These are phyloP conservation scores for Clupea harengus DNA, from an alignment of 2,113 vertebrate species.

Conservation along the genomic window DNA sequence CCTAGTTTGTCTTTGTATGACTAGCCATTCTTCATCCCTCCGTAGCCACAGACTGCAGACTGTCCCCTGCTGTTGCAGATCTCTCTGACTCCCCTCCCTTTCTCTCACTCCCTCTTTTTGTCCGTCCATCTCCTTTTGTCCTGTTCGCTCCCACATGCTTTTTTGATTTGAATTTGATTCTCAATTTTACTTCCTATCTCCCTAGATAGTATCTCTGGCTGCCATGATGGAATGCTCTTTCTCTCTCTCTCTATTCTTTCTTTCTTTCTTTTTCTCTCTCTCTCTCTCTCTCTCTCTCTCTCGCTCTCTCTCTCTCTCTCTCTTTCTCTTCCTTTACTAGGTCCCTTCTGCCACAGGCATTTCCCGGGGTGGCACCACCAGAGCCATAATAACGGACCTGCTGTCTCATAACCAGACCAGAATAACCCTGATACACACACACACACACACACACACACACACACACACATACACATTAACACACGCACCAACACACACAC, in stretches of 20 bases:
- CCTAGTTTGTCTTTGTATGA: constrained; percentile 1
- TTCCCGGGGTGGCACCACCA: constrained; percentile 35
- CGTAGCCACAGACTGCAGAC: neutral
- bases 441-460: neutral
- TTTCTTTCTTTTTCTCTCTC: neutral
- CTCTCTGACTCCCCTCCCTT: neutral
- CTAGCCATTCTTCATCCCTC: neutral
- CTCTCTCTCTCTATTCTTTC: neutral
- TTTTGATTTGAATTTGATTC: neutral
- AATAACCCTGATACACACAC: constrained; percentile 44
- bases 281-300: neutral
- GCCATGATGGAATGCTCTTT: neutral
- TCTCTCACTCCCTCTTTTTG: neutral
- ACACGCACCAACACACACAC: constrained; percentile 20
- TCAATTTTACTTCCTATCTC: neutral
- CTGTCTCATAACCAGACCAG: constrained; percentile 47
- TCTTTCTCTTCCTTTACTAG: neutral
- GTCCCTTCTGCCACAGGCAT: constrained; percentile 39
- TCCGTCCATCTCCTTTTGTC: neutral
- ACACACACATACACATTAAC: constrained; percentile 29
- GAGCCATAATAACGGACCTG: constrained; percentile 49
- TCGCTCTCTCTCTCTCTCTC: neutral
- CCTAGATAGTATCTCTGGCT: neutral
- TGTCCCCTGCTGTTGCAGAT: neutral
- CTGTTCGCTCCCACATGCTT: neutral